A percentile compares a stretch with the other conserved stretches of the same genome.
phyloP scores from a whole-genome alignment of 2,888 invertebrate genomes.

The Sphaerophoria taeniata region DNA sequence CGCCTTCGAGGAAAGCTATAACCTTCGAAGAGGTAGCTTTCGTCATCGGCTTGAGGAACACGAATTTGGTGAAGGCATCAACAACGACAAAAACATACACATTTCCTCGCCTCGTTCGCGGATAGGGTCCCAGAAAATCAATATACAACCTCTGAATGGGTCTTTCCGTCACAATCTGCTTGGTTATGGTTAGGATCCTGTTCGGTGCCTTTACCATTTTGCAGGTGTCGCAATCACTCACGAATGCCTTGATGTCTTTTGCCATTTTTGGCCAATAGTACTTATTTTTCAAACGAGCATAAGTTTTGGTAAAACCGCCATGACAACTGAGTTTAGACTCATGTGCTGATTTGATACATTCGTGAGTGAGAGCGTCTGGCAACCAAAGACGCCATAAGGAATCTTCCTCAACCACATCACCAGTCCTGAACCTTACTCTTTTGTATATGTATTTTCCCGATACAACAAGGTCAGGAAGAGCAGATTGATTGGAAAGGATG shows the following conservation, averaged over 20 bases:
- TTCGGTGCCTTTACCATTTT: neutral
- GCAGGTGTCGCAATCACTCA: neutral
- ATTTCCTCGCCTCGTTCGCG: neutral
- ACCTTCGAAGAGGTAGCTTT: neutral
- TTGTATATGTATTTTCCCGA: too few relatives aligned
- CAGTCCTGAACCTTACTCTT: too few relatives aligned
- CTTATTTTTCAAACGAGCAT: neutral
- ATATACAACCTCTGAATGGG: too few relatives aligned
- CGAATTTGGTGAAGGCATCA: neutral
- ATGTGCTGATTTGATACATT: neutral
- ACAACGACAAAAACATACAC: neutral
- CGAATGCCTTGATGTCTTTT: neutral
- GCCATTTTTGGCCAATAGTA: conserved; percentile 1
- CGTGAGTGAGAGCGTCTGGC: neutral
- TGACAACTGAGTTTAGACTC: conserved; percentile 1
- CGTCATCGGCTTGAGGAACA: neutral
- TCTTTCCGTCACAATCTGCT: too few relatives aligned
- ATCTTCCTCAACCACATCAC: too few relatives aligned
- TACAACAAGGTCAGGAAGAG: too few relatives aligned
- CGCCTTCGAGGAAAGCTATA: neutral
- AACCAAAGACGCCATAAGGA: neutral
- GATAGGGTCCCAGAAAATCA: too few relatives aligned
- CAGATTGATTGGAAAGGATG: neutral
- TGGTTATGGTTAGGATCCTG: neutral
- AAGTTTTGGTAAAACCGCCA: conserved; percentile 2